Conservation (phyloP, 2,888 invertebrate genomes). For the Polyploca ridens region DNA sequence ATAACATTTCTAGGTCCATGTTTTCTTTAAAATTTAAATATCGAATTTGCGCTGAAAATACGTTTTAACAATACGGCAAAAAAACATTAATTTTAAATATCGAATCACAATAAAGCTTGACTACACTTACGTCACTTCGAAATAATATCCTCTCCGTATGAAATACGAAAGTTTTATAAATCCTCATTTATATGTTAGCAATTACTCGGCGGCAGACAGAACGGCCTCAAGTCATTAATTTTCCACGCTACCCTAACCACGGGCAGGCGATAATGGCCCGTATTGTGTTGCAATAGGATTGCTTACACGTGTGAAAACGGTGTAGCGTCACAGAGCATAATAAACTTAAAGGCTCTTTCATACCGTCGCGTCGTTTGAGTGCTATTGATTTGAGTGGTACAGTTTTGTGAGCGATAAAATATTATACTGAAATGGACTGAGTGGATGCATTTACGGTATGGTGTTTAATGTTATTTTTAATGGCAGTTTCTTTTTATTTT, state of each 20-base stretch:
- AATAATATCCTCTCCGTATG: neutral
- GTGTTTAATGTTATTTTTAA: neutral
- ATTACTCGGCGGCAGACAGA: slow-evolving; percentile 1
- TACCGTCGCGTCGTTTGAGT: neutral
- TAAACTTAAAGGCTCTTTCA: slow-evolving; percentile 1
- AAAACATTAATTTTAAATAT: no score
- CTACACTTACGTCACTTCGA: neutral
- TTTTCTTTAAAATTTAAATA: no score
- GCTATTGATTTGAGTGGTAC: neutral
- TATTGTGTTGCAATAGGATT: neutral
- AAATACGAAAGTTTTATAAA: neutral
- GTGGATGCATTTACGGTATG: neutral
- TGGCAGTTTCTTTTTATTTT: no score
- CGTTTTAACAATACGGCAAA: no score
- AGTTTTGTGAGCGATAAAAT: neutral
- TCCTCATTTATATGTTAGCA: neutral
- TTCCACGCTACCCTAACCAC: neutral
- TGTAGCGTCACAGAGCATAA: slow-evolving; percentile 1
- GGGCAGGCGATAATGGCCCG: neutral
- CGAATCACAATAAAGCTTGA: neutral
- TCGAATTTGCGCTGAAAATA: no score
- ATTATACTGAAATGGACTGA: neutral
- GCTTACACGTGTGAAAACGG: neutral
- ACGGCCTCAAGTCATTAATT: slow-evolving; percentile 7
- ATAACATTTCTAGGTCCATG: no score